These are phyloP conservation scores for Coecobrya sp. DNA, from an alignment of 2,888 invertebrate genomes.

Conservation along the genomic window DNA sequence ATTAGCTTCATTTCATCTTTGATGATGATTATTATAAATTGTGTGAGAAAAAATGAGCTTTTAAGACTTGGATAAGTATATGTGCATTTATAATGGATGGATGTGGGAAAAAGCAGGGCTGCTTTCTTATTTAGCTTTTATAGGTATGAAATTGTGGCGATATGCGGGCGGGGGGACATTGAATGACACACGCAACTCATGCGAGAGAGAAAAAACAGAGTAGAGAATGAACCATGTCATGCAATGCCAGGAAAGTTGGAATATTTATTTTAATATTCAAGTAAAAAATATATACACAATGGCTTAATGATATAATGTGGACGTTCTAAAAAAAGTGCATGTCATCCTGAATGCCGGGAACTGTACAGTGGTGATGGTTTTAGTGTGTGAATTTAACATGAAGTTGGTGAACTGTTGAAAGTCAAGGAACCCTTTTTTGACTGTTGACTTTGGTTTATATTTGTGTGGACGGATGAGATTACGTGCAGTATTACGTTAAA, in stretches of 20 bases:
- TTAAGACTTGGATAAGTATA: not conserved
- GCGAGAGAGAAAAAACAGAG: not conserved
- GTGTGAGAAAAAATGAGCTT: conserved; percentile 50
- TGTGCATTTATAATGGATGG: conserved; percentile 14
- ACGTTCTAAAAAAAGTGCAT: conserved; percentile 17
- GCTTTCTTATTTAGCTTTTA: conserved; percentile 5
- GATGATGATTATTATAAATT: conserved; percentile 57
- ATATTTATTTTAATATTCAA: conserved; percentile 17
- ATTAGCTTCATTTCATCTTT: conserved; percentile 7
- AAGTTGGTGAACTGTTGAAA: conserved; percentile 19
- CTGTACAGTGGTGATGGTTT: not conserved
- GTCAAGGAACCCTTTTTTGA: conserved; percentile 30
- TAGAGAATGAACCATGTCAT: not conserved
- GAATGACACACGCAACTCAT: conserved; percentile 35
- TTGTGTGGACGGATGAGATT: not conserved
- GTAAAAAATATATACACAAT: not conserved
- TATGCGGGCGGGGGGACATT: conserved; percentile 32
- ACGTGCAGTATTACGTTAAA: too few relatives aligned
- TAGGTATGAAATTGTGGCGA: not conserved
- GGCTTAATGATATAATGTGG: not conserved
- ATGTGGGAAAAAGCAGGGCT: conserved; percentile 18
- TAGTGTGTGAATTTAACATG: conserved; percentile 13
- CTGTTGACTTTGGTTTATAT: conserved; percentile 3
- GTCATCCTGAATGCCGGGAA: conserved; percentile 2
- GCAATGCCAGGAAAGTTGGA: not conserved